phyloP scores from a whole-genome alignment of 2,888 invertebrate species.

The Acrobasis repandana region DNA sequence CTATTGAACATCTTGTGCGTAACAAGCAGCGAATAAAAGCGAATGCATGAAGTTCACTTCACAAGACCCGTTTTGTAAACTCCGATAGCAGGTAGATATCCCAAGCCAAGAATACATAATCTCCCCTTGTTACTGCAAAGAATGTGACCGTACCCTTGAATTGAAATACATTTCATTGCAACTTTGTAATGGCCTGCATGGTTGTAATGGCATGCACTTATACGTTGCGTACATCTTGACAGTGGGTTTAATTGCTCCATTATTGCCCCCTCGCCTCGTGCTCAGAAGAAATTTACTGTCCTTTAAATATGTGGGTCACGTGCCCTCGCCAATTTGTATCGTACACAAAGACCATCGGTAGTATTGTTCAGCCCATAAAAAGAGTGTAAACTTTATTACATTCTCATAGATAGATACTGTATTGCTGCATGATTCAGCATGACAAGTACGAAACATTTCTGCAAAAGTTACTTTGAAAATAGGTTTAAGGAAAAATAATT shows the following conservation, averaged over 20 bases:
- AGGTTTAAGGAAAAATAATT: neutral
- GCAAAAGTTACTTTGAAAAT: neutral
- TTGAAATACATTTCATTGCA: conserved; percentile 7
- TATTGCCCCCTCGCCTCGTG: conserved; percentile 27
- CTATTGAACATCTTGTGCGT: conserved; percentile 44
- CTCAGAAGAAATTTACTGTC: conserved; percentile 33
- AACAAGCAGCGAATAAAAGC: neutral
- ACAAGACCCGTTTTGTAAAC: neutral
- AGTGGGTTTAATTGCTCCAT: conserved; percentile 29
- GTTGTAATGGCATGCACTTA: neutral
- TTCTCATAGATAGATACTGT: neutral
- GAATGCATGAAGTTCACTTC: neutral
- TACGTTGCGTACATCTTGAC: conserved; percentile 15
- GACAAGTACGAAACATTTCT: neutral
- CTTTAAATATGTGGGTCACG: conserved; percentile 55
- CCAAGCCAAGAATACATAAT: neutral
- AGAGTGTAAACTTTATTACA: conserved; percentile 6
- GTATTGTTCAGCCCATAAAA: neutral
- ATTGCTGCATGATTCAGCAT: conserved; percentile 6
- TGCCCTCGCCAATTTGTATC: conserved; percentile 38
- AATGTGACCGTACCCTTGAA: neutral
- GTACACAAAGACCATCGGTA: conserved; percentile 9
- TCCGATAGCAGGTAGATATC: neutral
- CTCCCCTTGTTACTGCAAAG: neutral
- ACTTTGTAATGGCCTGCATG: neutral